Evolutionary conservation across 1,140 invertebrate species (phyloP), one percentile per base, ranked within the genome.

Genomic region (Trachymyrmex septentrionalis): DNA sequence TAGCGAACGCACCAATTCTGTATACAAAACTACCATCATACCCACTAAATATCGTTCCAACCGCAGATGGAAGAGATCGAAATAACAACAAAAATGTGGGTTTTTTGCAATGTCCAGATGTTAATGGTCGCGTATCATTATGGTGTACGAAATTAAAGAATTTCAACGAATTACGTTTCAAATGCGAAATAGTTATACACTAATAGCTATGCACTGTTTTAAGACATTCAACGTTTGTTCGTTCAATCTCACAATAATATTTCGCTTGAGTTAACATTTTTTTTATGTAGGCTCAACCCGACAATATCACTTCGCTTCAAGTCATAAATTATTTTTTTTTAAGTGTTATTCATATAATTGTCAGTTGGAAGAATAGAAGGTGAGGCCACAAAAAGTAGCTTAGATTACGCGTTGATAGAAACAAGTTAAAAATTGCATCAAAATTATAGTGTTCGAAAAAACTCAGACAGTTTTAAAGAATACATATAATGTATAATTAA

Each of bases 81-180:
- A 82, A 34, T 82, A 59, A 82, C 44, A 82, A 82, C n/a, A 81
- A 66, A 66, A 81, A 34, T 82, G 38, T 53, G 1, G 38, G 14
- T 24, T 44, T 19, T 19, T 72, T 82, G 27, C 53, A 57, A 71
- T 27, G 6, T 16, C 50, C 34, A 24, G 27, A n/a, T 44, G 50
- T 80, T 66, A 80, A 50, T 30, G 55, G 53, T 48, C 38, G n/a
- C 48, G 34, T 7, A 44, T n/a, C 77, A 69, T 69, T 44, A 55
- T 14, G 50, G 6, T 19, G 50, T 67, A 34, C 21, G n/a, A 71
- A 27, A 81, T 81, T 71, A 59, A 71, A 53, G 7, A 19, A 38
- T 67, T 69, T 27, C 3, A n/a, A 6, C 27, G 14, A 80, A 67
- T 34, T 44, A 34, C 10, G n/a, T 9, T 53, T 53, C 3, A 55